phyloP scores from a whole-genome alignment of 1,140 invertebrate genomes.

The Chlorops oryzae region DNA sequence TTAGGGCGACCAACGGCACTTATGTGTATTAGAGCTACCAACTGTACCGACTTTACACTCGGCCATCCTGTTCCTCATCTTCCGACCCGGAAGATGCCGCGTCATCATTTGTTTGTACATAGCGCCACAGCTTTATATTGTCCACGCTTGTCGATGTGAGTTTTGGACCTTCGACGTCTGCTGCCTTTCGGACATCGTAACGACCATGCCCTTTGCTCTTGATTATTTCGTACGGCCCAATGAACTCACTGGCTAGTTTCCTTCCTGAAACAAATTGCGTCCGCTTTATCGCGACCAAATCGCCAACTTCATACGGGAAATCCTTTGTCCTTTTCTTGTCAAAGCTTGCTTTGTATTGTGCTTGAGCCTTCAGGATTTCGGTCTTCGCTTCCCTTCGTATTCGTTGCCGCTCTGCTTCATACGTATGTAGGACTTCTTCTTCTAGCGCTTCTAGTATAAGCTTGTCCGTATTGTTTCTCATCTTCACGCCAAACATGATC shows the following conservation, averaged over 20 bases:
- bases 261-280: conserved; percentile 34
- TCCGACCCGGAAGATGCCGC: too few relatives aligned
- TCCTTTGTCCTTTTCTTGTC: conserved; percentile 27
- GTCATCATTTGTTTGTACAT: too few relatives aligned
- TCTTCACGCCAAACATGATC: conserved; percentile 28
- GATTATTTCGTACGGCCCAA: conserved; percentile 31
- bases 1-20: too few relatives aligned
- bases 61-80: too few relatives aligned
- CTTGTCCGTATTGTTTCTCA: conserved; percentile 25
- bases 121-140: conserved; percentile 31
- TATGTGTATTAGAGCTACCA: too few relatives aligned
- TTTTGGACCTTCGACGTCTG: conserved; percentile 22
- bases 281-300: conserved; percentile 41
- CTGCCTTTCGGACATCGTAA: conserved; percentile 26
- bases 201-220: conserved; percentile 21
- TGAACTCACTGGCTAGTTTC: conserved; percentile 32
- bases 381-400: too few relatives aligned
- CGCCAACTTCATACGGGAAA: conserved; percentile 27
- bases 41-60: too few relatives aligned
- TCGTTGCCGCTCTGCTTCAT: too few relatives aligned
- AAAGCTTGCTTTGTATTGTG: conserved; percentile 33
- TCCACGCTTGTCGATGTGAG: conserved; percentile 28
- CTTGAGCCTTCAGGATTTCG: conserved; percentile 34
- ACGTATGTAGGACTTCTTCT: conserved; percentile 34
- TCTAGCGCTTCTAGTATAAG: conserved; percentile 21